Conservation (phyloP, 2,113 vertebrate species). For the Turnix velox region DNA sequence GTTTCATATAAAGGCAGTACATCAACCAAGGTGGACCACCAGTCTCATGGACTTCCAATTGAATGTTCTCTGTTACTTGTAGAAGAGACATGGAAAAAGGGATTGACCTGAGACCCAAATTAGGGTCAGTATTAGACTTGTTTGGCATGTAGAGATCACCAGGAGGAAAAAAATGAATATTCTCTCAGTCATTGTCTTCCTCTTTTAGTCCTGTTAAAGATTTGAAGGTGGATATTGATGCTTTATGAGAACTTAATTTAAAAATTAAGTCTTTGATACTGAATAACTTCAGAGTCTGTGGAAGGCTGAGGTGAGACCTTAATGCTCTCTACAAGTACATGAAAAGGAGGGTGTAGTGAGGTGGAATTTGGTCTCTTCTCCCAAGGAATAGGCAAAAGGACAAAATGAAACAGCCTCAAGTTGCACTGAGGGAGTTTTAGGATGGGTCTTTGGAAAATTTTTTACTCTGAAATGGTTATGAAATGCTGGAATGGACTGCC, state of each 20-base stretch:
- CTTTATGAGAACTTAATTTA: neutral
- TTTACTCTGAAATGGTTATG: too few species aligned
- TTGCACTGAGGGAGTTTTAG: too few species aligned
- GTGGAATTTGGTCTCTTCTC: too few species aligned
- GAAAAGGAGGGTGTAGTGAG: too few species aligned
- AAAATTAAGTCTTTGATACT: neutral
- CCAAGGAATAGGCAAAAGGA: too few species aligned
- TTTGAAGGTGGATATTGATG: neutral
- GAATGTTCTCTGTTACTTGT: neutral
- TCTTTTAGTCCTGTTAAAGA: neutral
- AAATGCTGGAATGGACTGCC: too few species aligned
- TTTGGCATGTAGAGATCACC: neutral
- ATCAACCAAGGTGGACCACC: neutral
- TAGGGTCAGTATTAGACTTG: neutral
- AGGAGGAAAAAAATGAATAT: neutral
- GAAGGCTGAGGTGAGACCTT: too few species aligned
- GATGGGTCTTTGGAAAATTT: too few species aligned
- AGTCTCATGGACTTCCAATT: neutral
- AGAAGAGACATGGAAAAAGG: neutral
- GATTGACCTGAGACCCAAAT: neutral
- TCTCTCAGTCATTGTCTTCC: neutral
- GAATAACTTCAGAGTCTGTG: neutral
- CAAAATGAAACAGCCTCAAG: too few species aligned
- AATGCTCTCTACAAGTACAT: too few species aligned
- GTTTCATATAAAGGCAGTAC: neutral